Evolutionary conservation across 2,113 vertebrate genomes (phyloP).

Genomic region (Cathartes aura): DNA sequence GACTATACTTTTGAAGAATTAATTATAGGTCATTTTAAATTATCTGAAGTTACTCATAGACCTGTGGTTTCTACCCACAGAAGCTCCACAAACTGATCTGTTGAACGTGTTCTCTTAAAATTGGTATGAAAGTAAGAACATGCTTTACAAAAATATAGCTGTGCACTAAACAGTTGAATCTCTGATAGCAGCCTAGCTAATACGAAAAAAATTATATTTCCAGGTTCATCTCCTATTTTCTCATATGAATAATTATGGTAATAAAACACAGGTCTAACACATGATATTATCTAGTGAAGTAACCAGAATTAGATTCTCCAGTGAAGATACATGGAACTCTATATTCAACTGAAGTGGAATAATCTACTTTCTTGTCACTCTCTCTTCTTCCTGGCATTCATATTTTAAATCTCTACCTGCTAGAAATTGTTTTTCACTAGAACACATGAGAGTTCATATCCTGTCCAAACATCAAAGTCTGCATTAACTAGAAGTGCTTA

Average conservation of each 20-base stretch:
- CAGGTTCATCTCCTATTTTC: background rate
- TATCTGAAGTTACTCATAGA: background rate
- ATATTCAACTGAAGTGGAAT: background rate
- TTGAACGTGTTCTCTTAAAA: background rate
- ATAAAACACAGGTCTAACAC: background rate
- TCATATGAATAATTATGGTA: background rate
- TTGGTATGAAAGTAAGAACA: background rate
- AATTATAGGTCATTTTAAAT: background rate
- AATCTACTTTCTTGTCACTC: background rate
- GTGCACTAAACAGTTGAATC: background rate
- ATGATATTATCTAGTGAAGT: background rate
- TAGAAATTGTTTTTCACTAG: background rate
- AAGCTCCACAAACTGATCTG: background rate
- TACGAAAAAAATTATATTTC: background rate
- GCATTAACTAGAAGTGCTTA: background rate
- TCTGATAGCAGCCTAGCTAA: background rate
- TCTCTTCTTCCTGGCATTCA: background rate
- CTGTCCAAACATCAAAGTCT: background rate
- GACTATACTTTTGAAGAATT: background rate
- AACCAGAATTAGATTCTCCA: background rate
- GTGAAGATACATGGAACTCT: background rate
- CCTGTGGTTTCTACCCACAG: background rate
- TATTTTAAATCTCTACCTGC: background rate
- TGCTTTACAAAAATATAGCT: background rate
- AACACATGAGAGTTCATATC: background rate